phyloP scores from a whole-genome alignment of 2,888 invertebrate species.

The Autographa pulchrina region DNA sequence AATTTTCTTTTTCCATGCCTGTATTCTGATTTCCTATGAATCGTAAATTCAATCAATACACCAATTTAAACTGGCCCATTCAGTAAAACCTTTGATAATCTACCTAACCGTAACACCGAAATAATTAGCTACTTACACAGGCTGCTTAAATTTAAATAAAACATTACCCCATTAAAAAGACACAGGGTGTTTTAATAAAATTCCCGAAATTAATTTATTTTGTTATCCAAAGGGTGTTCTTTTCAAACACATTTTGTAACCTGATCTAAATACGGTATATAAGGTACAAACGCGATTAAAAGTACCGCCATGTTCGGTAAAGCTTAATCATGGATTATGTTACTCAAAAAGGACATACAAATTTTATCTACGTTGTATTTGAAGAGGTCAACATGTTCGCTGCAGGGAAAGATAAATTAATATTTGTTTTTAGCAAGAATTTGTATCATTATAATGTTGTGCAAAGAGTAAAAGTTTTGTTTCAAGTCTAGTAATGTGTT shows the following conservation, averaged over 20 bases:
- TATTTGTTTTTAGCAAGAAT: neutral
- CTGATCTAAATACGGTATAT: slow-evolving; percentile 67
- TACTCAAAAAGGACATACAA: slow-evolving; percentile 63
- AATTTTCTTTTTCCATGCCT: too few relatives aligned
- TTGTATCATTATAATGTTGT: neutral
- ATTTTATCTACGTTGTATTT: slow-evolving; percentile 56
- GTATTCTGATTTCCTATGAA: too few relatives aligned
- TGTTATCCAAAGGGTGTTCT: slow-evolving; percentile 47
- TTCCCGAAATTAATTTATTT: slow-evolving; percentile 51
- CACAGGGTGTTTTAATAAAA: slow-evolving; percentile 39
- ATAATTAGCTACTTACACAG: slow-evolving; percentile 23
- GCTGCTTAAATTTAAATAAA: slow-evolving; percentile 27
- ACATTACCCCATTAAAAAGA: slow-evolving; percentile 26
- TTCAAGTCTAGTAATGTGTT: too few relatives aligned
- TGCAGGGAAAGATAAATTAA: slow-evolving; percentile 9
- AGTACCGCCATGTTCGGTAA: slow-evolving; percentile 62
- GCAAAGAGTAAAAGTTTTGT: too few relatives aligned
- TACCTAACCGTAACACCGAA: neutral
- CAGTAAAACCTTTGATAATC: neutral
- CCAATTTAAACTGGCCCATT: neutral
- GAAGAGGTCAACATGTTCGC: slow-evolving; percentile 46
- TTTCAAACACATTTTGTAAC: slow-evolving; percentile 63
- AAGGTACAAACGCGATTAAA: slow-evolving; percentile 69
- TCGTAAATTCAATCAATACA: too few relatives aligned
- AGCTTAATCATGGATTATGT: slow-evolving; percentile 71